Evolutionary conservation across 1,140 invertebrate species (phyloP).

Genomic region (Orius laevigatus): DNA sequence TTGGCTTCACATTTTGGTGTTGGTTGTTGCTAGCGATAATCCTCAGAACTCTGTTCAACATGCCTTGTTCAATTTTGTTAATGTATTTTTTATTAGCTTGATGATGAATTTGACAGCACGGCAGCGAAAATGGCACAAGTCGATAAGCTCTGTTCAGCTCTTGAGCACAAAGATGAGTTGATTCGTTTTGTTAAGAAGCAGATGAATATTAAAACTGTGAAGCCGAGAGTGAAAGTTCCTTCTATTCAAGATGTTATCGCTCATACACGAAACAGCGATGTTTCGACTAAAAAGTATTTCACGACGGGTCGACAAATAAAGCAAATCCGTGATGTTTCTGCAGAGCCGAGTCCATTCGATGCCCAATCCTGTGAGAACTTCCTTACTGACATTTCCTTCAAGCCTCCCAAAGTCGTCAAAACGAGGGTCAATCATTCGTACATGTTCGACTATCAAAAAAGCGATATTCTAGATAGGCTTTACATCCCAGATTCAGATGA

Average conservation of each 20-base stretch:
- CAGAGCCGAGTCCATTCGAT: constrained; percentile 1
- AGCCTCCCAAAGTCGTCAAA: neutral
- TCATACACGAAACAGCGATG: neutral
- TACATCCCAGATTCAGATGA: neutral
- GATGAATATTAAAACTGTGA: neutral
- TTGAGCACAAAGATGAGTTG: neutral
- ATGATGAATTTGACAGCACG: neutral
- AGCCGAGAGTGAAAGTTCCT: constrained; percentile 2
- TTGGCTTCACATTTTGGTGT: too few relatives aligned
- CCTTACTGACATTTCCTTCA: neutral
- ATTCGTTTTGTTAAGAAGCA: constrained; percentile 3
- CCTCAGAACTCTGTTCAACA: too few relatives aligned
- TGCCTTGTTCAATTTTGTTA: too few relatives aligned
- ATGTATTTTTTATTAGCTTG: too few relatives aligned
- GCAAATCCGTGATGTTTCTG: neutral
- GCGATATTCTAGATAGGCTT: neutral
- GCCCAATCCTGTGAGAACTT: neutral
- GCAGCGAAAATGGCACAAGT: neutral
- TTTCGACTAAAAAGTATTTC: constrained; percentile 2
- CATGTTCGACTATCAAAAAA: neutral
- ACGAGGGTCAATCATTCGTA: neutral
- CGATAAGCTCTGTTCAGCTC: neutral
- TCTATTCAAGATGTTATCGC: neutral
- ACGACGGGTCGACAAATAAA: neutral
- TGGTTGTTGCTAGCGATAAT: too few relatives aligned